Evolutionary conservation across 2,888 invertebrate species (phyloP), one percentile per base, ranked within the genome.

Genomic region (Drosophila birchii): DNA sequence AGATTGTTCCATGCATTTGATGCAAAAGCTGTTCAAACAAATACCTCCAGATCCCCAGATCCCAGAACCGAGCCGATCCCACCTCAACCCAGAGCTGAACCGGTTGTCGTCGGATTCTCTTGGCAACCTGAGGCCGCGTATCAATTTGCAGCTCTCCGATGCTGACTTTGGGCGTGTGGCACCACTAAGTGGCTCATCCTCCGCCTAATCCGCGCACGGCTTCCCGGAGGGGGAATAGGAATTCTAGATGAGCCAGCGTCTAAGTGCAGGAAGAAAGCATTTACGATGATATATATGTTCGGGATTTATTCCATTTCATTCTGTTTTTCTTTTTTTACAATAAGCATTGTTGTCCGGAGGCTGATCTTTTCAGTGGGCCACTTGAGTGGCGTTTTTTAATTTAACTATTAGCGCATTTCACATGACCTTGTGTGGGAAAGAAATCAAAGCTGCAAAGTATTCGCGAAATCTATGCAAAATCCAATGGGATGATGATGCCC

Each of bases 241-340:
- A 43, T 53, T 67, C 57, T n/a, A 59, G 62, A 70, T 63, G 69
- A 74, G 73, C 76, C 20, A 78, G 62, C 72, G 55, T n/a, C 72
- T 83, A 86, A 86, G 78, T 76, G 86, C 86, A 87, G 86, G 86
- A 87, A 84, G 88, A 86, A 80, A 81, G 81, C 84, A 80, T 87
- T 87, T 88, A 88, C 78, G 51, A 61, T 66, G 62, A 61, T 51
- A 61, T 51, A 61, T 66, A 61, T 61, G 51, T 44, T 80, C 63
- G 72, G 73, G 45, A 66, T 47, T 29, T 56, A 59, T 56, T 67
- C 70, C 45, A 54, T 56, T 67, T 67, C 45, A 54, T 56, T 56
- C 47, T 36, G 68, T 57, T 36, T 56, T n/a, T n/a, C n/a, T n/a
- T n/a, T n/a, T n/a, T 29, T 53, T 68, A 66, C 58, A 47, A 47